Percentiles rank a stretch among this genome's conserved stretches.
Evolutionary conservation across 2,888 invertebrate species (phyloP).

Genomic region (Apomyelois bistriatella): DNA sequence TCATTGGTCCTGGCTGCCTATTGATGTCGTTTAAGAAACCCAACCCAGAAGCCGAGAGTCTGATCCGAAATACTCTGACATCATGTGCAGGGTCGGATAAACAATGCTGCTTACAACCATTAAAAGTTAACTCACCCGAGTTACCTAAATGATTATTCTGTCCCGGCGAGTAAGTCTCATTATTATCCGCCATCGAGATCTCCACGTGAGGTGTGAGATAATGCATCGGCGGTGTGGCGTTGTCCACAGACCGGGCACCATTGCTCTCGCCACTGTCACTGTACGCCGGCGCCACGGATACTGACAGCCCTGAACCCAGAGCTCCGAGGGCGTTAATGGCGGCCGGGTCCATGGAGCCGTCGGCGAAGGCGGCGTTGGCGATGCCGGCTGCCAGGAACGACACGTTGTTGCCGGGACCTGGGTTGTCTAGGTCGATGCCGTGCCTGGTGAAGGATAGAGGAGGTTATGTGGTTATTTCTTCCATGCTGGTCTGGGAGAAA

Average conservation of each 20-base stretch:
- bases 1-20: too few species aligned
- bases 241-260: constrained; percentile 89
- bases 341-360: constrained; percentile 74
- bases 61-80: too few species aligned
- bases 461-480: too few species aligned
- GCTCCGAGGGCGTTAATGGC: constrained; percentile 77
- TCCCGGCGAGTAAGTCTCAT: constrained; percentile 83
- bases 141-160: constrained; percentile 64
- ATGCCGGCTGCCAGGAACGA: constrained; percentile 85
- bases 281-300: constrained; percentile 85
- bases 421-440: constrained; percentile 94
- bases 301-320: constrained; percentile 82
- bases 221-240: constrained; percentile 94
- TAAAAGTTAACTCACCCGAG: constrained; percentile 53
- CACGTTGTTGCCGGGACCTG: constrained; percentile 89
- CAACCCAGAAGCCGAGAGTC: too few species aligned
- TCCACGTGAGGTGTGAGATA: constrained; percentile 95
- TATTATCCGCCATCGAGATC: constrained; percentile 92
- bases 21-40: too few species aligned
- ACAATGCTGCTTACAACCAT: too few species aligned
- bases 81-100: too few species aligned
- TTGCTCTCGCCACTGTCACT: constrained; percentile 92
- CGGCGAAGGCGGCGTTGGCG: constrained; percentile 79
- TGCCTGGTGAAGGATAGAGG: constrained; percentile 86
- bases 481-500: too few species aligned